A percentile compares a stretch with the other conserved stretches of the same genome.
Conservation (phyloP, 2,888 invertebrate genomes). For the Plagiodera versicolora region DNA sequence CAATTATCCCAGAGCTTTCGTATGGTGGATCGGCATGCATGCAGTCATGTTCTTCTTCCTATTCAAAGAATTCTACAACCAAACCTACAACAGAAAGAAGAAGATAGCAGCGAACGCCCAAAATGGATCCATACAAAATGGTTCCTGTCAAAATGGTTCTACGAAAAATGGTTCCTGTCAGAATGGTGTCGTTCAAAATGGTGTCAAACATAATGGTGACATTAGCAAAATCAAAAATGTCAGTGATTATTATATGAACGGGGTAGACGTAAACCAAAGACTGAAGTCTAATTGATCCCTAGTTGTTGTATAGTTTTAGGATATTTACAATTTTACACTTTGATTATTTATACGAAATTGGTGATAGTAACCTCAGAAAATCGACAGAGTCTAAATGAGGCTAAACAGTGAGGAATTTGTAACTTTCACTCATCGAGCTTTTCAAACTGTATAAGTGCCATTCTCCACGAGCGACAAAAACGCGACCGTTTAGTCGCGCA, state of each 20-base stretch:
- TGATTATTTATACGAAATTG: not conserved
- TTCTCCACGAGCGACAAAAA: too few relatives aligned
- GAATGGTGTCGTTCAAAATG: constrained; percentile 19
- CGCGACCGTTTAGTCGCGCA: too few relatives aligned
- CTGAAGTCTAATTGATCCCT: constrained; percentile 46
- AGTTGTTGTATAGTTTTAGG: constrained; percentile 20
- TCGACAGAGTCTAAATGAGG: not conserved
- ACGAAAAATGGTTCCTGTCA: constrained; percentile 23
- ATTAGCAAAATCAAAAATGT: constrained; percentile 42
- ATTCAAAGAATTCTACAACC: constrained; percentile 92
- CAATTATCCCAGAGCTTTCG: constrained; percentile 90
- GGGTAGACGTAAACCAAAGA: constrained; percentile 47
- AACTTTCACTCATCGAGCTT: not conserved
- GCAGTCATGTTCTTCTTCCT: constrained; percentile 95
- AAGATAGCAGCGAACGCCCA: not conserved
- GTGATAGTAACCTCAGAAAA: not conserved
- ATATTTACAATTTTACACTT: not conserved
- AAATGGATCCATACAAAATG: not conserved
- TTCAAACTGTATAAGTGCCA: too few relatives aligned
- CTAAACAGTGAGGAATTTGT: not conserved
- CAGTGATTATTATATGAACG: constrained; percentile 60
- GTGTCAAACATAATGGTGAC: constrained; percentile 19
- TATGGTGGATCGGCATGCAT: constrained; percentile 95
- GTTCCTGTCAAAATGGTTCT: constrained; percentile 15
- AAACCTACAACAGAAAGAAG: constrained; percentile 63